Evolutionary conservation across 1,140 invertebrate species (phyloP).

Genomic region (Macrocentrus cingulum): DNA sequence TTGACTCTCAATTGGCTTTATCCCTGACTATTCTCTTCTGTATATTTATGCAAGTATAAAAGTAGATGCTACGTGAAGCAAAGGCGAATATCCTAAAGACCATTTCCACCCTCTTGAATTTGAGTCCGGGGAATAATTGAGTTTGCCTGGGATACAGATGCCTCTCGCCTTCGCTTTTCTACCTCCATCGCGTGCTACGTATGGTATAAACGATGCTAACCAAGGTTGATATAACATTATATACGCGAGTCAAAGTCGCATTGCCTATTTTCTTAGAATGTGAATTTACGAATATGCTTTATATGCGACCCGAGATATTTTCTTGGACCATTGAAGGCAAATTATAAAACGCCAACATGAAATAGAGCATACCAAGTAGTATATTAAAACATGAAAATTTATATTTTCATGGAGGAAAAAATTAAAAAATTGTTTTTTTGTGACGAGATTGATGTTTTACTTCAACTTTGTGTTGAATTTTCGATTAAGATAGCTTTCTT

Average conservation of each 20-base stretch:
- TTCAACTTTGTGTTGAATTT: no score
- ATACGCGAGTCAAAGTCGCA: neutral
- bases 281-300: conserved; percentile 1
- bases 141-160: conserved; percentile 24
- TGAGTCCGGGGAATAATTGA: conserved; percentile 24
- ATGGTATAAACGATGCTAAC: neutral
- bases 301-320: no score
- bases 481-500: no score
- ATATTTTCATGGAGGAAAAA: no score
- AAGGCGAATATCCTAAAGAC: conserved; percentile 21
- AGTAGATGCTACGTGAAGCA: neutral
- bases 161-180: conserved; percentile 13
- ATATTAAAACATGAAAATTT: no score
- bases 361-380: no score
- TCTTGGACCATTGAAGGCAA: no score
- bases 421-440: no score
- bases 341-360: no score
- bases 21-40: conserved; percentile 9
- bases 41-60: conserved; percentile 23
- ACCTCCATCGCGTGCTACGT: neutral
- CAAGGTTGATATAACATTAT: neutral
- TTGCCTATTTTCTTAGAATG: neutral
- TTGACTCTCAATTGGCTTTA: neutral
- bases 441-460: no score
- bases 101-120: conserved; percentile 16